These are phyloP conservation scores for Paratilapia polleni DNA, from an alignment of 2,113 vertebrate genomes.

Conservation along the genomic window DNA sequence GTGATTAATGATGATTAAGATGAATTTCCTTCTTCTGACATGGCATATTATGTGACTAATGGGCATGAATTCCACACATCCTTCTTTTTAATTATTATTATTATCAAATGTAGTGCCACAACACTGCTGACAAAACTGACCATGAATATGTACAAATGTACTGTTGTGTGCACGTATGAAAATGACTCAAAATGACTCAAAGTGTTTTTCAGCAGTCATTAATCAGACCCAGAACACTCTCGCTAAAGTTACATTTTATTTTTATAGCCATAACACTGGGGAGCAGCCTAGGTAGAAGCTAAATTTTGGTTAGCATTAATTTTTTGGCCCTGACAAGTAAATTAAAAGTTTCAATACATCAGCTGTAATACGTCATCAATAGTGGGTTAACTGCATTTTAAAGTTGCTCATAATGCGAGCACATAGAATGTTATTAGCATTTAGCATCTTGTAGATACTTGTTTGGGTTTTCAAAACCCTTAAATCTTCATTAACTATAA, in stretches of 20 bases:
- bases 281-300: background rate
- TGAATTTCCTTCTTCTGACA: background rate
- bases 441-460: background rate
- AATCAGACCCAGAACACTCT: background rate
- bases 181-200: background rate
- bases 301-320: background rate
- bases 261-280: too few relatives aligned
- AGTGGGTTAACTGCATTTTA: too few relatives aligned
- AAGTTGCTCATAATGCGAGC: background rate
- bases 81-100: background rate
- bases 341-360: too few relatives aligned
- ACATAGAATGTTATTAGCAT: background rate
- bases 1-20: background rate
- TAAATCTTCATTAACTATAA: background rate
- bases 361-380: too few relatives aligned
- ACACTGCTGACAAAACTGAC: background rate
- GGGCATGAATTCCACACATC: background rate
- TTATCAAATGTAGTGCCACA: background rate
- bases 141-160: background rate
- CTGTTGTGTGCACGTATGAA: background rate
- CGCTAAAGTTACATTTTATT: background rate
- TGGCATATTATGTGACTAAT: background rate
- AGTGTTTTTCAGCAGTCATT: background rate
- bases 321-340: too few relatives aligned
- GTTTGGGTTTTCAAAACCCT: background rate